Base-by-base conservation (phyloP, 2,888 invertebrate species). In the Anoplius nigerrimus region DNA sequence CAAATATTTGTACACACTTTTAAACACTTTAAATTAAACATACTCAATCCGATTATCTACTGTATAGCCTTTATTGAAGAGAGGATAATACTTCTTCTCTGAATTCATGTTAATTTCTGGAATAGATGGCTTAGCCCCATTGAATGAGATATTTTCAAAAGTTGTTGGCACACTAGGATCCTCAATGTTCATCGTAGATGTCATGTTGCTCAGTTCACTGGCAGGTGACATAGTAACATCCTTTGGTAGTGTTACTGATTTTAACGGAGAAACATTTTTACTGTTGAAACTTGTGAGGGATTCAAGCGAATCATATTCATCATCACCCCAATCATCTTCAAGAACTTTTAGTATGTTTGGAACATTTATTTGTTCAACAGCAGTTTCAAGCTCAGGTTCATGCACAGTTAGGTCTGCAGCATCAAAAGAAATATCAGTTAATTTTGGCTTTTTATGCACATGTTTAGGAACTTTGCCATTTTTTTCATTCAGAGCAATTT, bases 161-260 rank as follows among this genome's bases (percentile, higher is more conserved):
- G 67, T 45, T 59, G 58, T 60, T 53, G 60, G 76, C 20, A 34
- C 62, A 60, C 70, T 66, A 48, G 69, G 83, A 65, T 89, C 89
- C 72, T 89, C 87, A n/a, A 91, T 91, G 62, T 90, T 90, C 86
- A 90, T 89, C 6, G 89, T 89, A 0, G 90, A 91, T 3, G 91
- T 89, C 89, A 91, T 90, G 72, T 89, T 89, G 72, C 88, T 88
- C 78, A 91, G 89, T 76, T 90, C 90, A 42, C 90, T 90, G 6
- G 90, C 90, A 2, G 91, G 91, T 2, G 91, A 91, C 81, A 91
- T 82, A 11, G 77, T 74, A 1, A 80, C 42, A 46, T 80, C 71
- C 16, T 52, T 48, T 16, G 81, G 67, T n/a, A 82, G 59, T 0
- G 77, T 56, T 43, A 79, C 65, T 42, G 74, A 69, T 34, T 80